Evolutionary conservation across 2,888 invertebrate genomes (phyloP).

Genomic region (Tromatobia lineatoria): DNA sequence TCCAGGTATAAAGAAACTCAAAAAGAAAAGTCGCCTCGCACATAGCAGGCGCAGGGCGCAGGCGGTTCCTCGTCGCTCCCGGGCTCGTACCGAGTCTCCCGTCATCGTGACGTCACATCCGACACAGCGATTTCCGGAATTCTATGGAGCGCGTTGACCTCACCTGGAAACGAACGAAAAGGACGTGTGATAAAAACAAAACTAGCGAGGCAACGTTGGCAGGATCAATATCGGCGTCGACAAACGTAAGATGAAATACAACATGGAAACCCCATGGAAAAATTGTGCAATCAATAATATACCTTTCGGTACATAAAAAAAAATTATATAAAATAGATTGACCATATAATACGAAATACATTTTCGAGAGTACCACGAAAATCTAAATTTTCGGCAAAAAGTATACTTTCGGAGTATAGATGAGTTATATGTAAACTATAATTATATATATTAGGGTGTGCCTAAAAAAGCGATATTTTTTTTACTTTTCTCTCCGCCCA

Average conservation of each 20-base stretch:
- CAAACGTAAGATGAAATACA: slow-evolving; percentile 21
- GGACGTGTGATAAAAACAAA: slow-evolving; percentile 7
- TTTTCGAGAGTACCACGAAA: too few species aligned
- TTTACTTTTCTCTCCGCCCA: too few species aligned
- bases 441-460: too few species aligned
- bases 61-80: slow-evolving; percentile 60
- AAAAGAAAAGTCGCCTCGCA: slow-evolving; percentile 72
- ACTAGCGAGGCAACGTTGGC: background rate
- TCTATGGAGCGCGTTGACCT: slow-evolving; percentile 52
- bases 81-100: slow-evolving; percentile 74
- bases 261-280: too few species aligned
- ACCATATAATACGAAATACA: too few species aligned
- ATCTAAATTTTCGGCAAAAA: too few species aligned
- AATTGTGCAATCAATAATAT: too few species aligned
- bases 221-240: background rate
- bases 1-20: slow-evolving; percentile 62
- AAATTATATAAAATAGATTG: too few species aligned
- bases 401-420: too few species aligned
- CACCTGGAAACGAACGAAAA: slow-evolving; percentile 62
- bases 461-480: too few species aligned
- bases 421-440: too few species aligned
- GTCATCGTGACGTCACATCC: slow-evolving; percentile 80
- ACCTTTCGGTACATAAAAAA: too few species aligned
- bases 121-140: slow-evolving; percentile 59
- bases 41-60: slow-evolving; percentile 68